Conservation (phyloP, 2,797 vertebrate species). For the Pseudochromis fuscus region DNA sequence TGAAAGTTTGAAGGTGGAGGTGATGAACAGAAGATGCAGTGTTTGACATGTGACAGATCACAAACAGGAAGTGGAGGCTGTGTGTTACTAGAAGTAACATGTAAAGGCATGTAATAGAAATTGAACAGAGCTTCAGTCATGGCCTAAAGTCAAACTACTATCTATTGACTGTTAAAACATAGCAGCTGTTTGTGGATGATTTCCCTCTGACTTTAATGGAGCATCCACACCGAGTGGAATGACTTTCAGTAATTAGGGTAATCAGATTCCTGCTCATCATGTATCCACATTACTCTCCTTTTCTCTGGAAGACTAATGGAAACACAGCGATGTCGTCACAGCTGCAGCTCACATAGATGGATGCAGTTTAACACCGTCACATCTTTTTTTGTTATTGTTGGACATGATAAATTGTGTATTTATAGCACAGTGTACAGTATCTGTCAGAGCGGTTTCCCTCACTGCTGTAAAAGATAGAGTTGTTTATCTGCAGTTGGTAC, state of each 20-base stretch:
- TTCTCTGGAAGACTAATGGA: slow-evolving; percentile 8
- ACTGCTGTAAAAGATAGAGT: not conserved
- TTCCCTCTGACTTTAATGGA: slow-evolving; percentile 41
- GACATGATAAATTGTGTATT: not conserved
- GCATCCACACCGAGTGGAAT: slow-evolving; percentile 31
- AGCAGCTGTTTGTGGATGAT: slow-evolving; percentile 31
- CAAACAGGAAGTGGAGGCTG: not conserved
- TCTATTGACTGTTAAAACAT: slow-evolving; percentile 35
- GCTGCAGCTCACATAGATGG: slow-evolving; percentile 21
- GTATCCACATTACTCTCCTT: slow-evolving; percentile 5
- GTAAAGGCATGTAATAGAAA: not conserved
- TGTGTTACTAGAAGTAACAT: not conserved
- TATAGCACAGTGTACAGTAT: not conserved
- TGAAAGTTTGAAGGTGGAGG: too few species aligned
- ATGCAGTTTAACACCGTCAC: not conserved
- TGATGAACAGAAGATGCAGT: not conserved
- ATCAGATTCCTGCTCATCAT: slow-evolving; percentile 42
- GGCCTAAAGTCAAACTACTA: slow-evolving; percentile 15
- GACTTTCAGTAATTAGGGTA: slow-evolving; percentile 33
- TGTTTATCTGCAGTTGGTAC: not conserved
- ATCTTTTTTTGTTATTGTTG: not conserved
- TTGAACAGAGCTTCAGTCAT: not conserved
- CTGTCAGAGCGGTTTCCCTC: not conserved
- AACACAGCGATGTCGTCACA: slow-evolving; percentile 18
- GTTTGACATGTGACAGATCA: not conserved